Base-by-base conservation (phyloP, 2,113 vertebrate genomes). In the Cyanoliseus patagonus region DNA sequence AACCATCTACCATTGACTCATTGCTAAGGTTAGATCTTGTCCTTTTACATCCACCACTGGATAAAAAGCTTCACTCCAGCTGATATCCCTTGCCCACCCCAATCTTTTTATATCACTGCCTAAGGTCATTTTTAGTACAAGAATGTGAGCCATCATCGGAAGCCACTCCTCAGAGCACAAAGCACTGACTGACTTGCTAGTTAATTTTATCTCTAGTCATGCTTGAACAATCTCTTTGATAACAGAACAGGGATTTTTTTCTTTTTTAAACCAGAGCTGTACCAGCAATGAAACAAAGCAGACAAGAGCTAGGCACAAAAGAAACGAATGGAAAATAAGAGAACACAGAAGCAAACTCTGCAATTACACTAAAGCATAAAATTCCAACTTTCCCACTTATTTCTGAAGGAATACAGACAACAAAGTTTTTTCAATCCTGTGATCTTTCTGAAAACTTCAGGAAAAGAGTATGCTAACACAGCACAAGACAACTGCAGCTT, bases 191-290 rank as follows among this genome's bases (percentile, higher is more conserved):
- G 51, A 82, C 85, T 87, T 70, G 75, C 25, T 57, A 33, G 82
- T 66, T 94, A 88, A 90, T 95, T 91, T 89, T 95, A 94, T 90
- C 93, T 90, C 72, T 31, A 75, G 75, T 63, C 90, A 94, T 42
- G 76, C 79, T 90, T 67, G 51, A 96, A 78, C 49, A 95, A 73
- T 22, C 73, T 83, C 88, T 70, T 49, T 53, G 78, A 94, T 93
- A 93, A 86, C 23, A 5, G 35, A 70, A 88, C n/a, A 62, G 53
- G n/a, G 42, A 15, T 72, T 75, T 80, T 77, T 87, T 79, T 33
- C 25, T 27, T 46, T 73, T 83, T 90, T 83, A 89, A 96, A 94
- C 31, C 73, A 73, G n/a, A 90, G 37, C 66, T 42, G 12, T 69
- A 94, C 17, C 84, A 94, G 91, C 75, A 80, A 12, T 6, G 23